Percentiles rank a stretch among this genome's conserved stretches.
phyloP scores from a whole-genome alignment of 2,797 vertebrate species.

The Malurus splendens region DNA sequence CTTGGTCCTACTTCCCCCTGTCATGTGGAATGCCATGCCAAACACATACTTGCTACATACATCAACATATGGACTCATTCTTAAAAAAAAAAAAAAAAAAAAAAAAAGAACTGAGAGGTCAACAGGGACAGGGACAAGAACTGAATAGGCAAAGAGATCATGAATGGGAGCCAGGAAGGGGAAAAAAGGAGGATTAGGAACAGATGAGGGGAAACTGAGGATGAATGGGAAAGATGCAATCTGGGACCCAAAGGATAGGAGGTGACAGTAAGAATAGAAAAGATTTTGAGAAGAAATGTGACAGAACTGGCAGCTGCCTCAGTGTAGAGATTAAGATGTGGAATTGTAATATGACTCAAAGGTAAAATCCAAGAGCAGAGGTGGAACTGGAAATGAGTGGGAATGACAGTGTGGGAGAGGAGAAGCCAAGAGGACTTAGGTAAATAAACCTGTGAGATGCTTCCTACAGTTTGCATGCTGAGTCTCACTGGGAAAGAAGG shows the following conservation, averaged over 20 bases:
- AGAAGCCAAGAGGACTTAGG: not conserved
- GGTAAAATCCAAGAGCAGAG: not conserved
- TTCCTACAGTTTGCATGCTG: not conserved
- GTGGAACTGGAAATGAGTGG: not conserved
- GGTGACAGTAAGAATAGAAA: not conserved
- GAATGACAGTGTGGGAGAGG: not conserved
- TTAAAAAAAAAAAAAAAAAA: not conserved
- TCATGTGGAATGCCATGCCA: not conserved
- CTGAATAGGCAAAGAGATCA: not conserved
- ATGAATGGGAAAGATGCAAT: not conserved
- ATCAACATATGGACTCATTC: not conserved
- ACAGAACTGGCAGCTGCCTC: not conserved
- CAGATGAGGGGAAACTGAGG: not conserved
- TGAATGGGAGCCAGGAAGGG: not conserved
- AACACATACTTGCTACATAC: not conserved
- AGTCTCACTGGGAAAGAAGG: not conserved
- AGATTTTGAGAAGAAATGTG: not conserved
- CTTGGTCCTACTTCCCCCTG: not conserved
- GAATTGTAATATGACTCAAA: not conserved
- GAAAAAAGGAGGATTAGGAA: not conserved
- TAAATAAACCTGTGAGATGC: not conserved
- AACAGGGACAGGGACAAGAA: not conserved
- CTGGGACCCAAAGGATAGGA: not conserved
- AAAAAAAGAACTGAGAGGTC: not conserved
- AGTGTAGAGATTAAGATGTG: not conserved